Evolutionary conservation across 2,113 vertebrate genomes (phyloP).

Genomic region (Eupsittula cactorum): DNA sequence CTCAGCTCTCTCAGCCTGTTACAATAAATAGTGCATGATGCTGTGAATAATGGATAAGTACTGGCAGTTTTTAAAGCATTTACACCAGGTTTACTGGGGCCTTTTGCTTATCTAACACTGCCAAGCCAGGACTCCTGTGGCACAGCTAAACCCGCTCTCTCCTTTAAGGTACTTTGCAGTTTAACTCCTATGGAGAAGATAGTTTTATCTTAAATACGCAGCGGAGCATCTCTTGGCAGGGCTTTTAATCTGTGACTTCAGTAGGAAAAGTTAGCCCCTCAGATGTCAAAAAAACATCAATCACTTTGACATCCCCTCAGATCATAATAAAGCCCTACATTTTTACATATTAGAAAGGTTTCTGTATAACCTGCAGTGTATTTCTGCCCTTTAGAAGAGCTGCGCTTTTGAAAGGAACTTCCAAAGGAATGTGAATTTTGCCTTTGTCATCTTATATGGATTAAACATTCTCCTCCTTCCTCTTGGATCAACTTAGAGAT

Average conservation of each 20-base stretch:
- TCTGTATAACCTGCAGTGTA: background rate
- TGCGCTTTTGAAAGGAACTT: background rate
- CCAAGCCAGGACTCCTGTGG: background rate
- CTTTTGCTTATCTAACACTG: background rate
- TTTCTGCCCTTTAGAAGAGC: background rate
- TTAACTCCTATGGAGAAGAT: background rate
- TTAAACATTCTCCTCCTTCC: background rate
- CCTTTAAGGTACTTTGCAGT: background rate
- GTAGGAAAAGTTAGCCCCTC: background rate
- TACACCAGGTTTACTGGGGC: background rate
- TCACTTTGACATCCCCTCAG: background rate
- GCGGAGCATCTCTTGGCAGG: background rate
- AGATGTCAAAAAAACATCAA: background rate
- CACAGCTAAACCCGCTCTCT: background rate
- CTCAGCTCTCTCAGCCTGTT: background rate
- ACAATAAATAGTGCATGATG: background rate
- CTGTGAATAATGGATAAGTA: background rate
- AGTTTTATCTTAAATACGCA: background rate
- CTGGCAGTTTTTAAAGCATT: background rate
- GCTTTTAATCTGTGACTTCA: background rate
- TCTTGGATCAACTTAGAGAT: background rate
- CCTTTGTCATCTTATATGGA: background rate
- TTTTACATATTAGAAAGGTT: background rate
- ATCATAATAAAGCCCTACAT: background rate
- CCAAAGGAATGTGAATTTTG: background rate